Base-by-base conservation (phyloP, 2,113 vertebrate genomes). In the Rhea americana region DNA sequence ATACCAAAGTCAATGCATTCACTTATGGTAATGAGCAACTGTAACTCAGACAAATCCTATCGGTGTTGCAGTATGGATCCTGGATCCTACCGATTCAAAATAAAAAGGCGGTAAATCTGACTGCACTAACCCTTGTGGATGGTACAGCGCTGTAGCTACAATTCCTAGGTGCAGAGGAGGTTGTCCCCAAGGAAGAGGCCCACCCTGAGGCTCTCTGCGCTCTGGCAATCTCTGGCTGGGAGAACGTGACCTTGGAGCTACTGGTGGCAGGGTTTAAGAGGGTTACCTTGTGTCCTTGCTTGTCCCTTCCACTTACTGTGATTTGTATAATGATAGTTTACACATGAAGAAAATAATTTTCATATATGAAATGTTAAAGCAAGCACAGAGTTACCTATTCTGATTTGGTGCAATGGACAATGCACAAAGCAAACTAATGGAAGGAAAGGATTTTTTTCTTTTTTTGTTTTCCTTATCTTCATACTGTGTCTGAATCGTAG, bases 121-220 rank as follows among this genome's bases (percentile, higher is more conserved):
- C 13, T 5, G 41, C 28, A 20, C 43, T 26, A 67, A 28, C 43
- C 43, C 20, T 67, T 13, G 32, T 67, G 43, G 65, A 67, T 22
- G 16, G 41, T 19, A 30, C 45, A 18, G 28, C 18, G 43, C 28
- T 13, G 47, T 13, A 67, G 26, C 18, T n/a, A 18, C 58, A 19
- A 28, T 61, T 61, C 9, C 1, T 1, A 32, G 45, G 50, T 3
- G 1, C 39, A 21, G 61, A n/a, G 24, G 11, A 18, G 6, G 11
- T 28, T 22, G n/a, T 11, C 13, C 43, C n/a, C 19, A 5, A 13
- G 7, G 9, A 13, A 59, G 53, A 62, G 8, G 25, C 32, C 0
- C 1, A 16, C 4, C 1, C 58, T 22, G 47, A 2, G 0, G 3
- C 58, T 28, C 25, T 2, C 4, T 3, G 15, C 4, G 30, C 30